Percentiles rank a stretch among this genome's conserved stretches.
These are phyloP conservation scores for Lycophotia porphyrea DNA, from an alignment of 2,888 invertebrate genomes.

Conservation along the genomic window DNA sequence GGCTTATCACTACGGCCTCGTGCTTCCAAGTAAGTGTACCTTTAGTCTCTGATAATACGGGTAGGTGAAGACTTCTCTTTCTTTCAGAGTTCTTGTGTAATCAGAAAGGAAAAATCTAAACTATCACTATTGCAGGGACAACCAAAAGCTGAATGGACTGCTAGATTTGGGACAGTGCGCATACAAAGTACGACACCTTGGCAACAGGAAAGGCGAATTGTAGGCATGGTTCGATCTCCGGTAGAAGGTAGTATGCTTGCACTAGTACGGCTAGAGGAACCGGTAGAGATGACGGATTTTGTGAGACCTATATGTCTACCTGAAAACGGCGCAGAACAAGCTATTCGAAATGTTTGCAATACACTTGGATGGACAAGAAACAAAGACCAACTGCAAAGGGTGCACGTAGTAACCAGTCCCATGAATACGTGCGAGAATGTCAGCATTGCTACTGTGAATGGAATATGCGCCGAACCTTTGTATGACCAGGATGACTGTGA, in stretches of 20 bases:
- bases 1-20: constrained; percentile 96
- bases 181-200: constrained; percentile 95
- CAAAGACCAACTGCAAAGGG: constrained; percentile 94
- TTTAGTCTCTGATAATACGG: constrained; percentile 3
- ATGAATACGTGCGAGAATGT: constrained; percentile 96
- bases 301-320: constrained; percentile 95
- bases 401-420: constrained; percentile 93
- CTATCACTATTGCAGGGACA: constrained; percentile 90
- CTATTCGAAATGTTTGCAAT: constrained; percentile 91
- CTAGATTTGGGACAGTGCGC: constrained; percentile 94
- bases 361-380: constrained; percentile 96
- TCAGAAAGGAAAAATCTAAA: not conserved
- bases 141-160: constrained; percentile 96
- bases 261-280: constrained; percentile 94
- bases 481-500: constrained; percentile 95
- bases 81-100: too few relatives aligned
- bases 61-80: not conserved
- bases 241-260: constrained; percentile 97
- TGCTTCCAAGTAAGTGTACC: constrained; percentile 92
- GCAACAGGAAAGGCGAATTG: constrained; percentile 95
- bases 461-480: constrained; percentile 95
- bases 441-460: constrained; percentile 95
- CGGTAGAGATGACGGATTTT: constrained; percentile 94
- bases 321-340: constrained; percentile 84
- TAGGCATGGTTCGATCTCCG: constrained; percentile 97